A percentile compares a stretch with the other conserved stretches of the same genome.
Evolutionary conservation across 1,140 invertebrate species (phyloP).

Genomic region (Tetraneura akinire): DNA sequence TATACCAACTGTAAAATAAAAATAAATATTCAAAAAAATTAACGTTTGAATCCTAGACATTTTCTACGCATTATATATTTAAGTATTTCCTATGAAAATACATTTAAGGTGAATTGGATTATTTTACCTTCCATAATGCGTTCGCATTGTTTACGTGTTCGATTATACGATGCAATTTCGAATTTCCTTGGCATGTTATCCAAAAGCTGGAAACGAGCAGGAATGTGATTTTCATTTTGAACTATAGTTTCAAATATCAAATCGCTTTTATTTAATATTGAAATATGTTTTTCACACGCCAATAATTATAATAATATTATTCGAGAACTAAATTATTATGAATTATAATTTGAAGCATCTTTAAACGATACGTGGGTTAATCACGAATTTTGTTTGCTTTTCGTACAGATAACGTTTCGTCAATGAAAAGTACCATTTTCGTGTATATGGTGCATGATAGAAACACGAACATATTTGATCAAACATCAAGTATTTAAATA

Average conservation of each 20-base stretch:
- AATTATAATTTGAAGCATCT: neutral
- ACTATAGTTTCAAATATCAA: neutral
- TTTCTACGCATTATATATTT: no score
- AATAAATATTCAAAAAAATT: no score
- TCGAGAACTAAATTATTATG: neutral
- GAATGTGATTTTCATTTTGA: neutral
- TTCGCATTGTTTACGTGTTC: neutral
- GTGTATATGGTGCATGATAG: neutral
- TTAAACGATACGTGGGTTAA: neutral
- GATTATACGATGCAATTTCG: slow-evolving; percentile 6
- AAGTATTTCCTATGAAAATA: no score
- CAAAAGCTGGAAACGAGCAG: neutral
- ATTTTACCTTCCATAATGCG: neutral
- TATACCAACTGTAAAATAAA: no score
- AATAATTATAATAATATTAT: neutral
- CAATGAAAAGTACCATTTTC: neutral
- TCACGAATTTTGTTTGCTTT: no score
- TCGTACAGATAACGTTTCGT: neutral
- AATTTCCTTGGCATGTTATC: neutral
- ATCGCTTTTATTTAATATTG: neutral
- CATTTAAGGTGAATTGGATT: no score
- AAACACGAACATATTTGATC: neutral
- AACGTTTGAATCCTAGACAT: no score
- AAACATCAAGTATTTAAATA: neutral
- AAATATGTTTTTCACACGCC: neutral